phyloP scores from a whole-genome alignment of 2,113 vertebrate species.

The Platanista minor region DNA sequence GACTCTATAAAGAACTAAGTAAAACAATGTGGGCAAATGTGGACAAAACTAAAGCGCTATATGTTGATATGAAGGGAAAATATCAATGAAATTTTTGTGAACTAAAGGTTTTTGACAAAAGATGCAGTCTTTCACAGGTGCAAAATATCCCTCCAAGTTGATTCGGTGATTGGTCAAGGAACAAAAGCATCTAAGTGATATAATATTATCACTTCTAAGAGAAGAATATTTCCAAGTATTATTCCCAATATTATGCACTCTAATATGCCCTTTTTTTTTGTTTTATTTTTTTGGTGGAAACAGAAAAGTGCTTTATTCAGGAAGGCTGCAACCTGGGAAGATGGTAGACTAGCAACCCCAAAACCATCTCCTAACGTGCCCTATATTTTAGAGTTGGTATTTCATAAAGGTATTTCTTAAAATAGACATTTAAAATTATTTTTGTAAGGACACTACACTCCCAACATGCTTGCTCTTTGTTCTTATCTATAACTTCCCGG shows the following conservation, averaged over 20 bases:
- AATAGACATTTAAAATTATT: neutral
- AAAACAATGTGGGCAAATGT: neutral
- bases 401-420: neutral
- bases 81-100: neutral
- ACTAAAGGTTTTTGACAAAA: neutral
- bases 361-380: neutral
- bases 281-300: neutral
- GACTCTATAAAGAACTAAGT: neutral
- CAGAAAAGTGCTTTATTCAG: neutral
- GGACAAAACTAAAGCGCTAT: neutral
- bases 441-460: neutral
- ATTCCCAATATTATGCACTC: neutral
- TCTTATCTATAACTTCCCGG: neutral
- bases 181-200: neutral
- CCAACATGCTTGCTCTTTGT: neutral
- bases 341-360: neutral
- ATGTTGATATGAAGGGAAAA: neutral
- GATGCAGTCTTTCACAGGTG: neutral
- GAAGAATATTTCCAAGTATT: neutral
- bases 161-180: neutral
- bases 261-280: neutral
- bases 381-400: neutral
- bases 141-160: neutral
- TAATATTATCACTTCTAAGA: neutral
- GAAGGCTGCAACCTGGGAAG: neutral